These are phyloP conservation scores for Phortica okadai DNA, from an alignment of 2,888 invertebrate genomes.

Conservation along the genomic window DNA sequence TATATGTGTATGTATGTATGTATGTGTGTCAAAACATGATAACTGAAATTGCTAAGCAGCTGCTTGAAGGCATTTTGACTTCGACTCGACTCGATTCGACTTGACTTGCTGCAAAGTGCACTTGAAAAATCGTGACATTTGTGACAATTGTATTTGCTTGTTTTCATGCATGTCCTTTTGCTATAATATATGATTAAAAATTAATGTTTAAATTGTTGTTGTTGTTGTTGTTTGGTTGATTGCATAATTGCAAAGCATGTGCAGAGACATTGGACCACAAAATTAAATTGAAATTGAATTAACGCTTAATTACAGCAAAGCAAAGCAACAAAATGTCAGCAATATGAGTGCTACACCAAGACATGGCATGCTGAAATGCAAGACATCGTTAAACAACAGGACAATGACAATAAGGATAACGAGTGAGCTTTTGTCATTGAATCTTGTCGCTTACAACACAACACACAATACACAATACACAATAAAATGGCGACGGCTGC, in stretches of 20 bases:
- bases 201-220: background rate
- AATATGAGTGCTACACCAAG: too few relatives aligned
- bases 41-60: background rate
- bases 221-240: background rate
- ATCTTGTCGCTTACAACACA: background rate
- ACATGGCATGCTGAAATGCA: too few relatives aligned
- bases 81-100: background rate
- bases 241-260: conserved; percentile 20
- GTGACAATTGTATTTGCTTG: background rate
- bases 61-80: background rate
- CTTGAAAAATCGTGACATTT: conserved; percentile 19
- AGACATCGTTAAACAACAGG: too few relatives aligned
- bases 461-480: background rate
- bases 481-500: conserved; percentile 8
- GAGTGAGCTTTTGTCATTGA: too few relatives aligned
- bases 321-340: background rate
- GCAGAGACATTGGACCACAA: conserved; percentile 40
- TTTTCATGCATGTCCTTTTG: background rate
- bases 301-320: conserved; percentile 39
- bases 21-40: background rate
- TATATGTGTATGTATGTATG: background rate
- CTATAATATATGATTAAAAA: conserved; percentile 5
- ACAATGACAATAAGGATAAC: too few relatives aligned
- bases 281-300: conserved; percentile 50
- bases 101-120: conserved; percentile 1